Evolutionary conservation across 2,113 vertebrate species (phyloP), one percentile per base, ranked within the genome.

Genomic region (Eubucco bourcierii): DNA sequence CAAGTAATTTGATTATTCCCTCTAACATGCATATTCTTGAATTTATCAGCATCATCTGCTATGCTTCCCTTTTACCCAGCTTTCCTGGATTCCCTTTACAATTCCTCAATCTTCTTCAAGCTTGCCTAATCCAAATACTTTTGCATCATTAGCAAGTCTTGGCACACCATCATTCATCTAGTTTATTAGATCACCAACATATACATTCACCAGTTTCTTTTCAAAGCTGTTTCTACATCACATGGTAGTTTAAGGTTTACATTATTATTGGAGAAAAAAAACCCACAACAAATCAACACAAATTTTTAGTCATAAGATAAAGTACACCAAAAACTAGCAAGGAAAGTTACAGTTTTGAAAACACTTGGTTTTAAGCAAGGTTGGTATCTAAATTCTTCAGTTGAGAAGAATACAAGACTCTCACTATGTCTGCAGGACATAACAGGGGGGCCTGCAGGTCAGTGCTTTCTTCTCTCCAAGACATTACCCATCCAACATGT

Each of bases 91-190:
- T 93, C 88, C 53, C 72, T 90, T 90, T 86, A 56, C 75, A 87
- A 74, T 77, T 93, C 85, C 91, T 72, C 72, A 91, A 90, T 55
- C 93, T 77, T 94, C 90, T 90, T 86, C 95, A 80, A 0, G 63
- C 92, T 94, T 95, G 90, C 93, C 76, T 95, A 90, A 95, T 95
- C 70, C 88, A 93, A 96, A 96, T 94, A 95, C 70, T 93, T 96
- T 47, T 75, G 76, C 83, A 95, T 95, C 83, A 94, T 95, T 96
- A 96, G 83, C 90, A 86, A 88, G 80, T 93, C 95, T 94, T 96
- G 92, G 93, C 95, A 96, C 83, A 94, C 33, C 95, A 96, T 95
- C 92, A 86, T 94, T 96, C 88, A 91, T 67, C 58, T 60, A 83
- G 47, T 88, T 95, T 91, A 95, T 94, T 95, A 95, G 88, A 93